Percentiles rank a stretch among this genome's conserved stretches.
Evolutionary conservation across 64 coral and sea anemone genomes (phyloP).

Genomic region (Porites lutea): DNA sequence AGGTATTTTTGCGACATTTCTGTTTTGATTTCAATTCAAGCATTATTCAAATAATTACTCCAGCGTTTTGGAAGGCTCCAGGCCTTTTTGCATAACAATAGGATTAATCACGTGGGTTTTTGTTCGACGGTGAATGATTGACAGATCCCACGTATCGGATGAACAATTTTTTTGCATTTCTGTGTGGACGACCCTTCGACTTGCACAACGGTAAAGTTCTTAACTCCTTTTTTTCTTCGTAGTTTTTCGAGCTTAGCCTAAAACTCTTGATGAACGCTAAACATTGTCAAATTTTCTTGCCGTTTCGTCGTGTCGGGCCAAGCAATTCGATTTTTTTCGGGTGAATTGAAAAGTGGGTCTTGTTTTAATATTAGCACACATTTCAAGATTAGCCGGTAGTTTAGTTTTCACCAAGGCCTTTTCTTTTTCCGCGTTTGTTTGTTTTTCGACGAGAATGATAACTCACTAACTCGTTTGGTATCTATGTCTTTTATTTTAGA

Average conservation of each 20-base stretch:
- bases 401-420: slow-evolving; percentile 38
- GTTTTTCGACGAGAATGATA: background rate
- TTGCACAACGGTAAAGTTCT: slow-evolving; percentile 41
- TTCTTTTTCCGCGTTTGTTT: slow-evolving; percentile 47
- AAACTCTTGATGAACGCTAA: slow-evolving; percentile 35
- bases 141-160: slow-evolving; percentile 49
- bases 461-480: slow-evolving; percentile 17
- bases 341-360: slow-evolving; percentile 39
- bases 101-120: slow-evolving; percentile 44
- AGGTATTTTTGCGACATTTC: slow-evolving; percentile 22
- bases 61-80: slow-evolving; percentile 35
- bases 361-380: slow-evolving; percentile 59
- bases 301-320: slow-evolving; percentile 26
- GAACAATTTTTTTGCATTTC: slow-evolving; percentile 66
- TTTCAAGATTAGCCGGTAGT: slow-evolving; percentile 31
- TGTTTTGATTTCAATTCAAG: slow-evolving; percentile 28
- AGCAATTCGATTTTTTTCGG: slow-evolving; percentile 29
- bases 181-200: slow-evolving; percentile 22
- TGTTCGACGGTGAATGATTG: slow-evolving; percentile 50
- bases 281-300: slow-evolving; percentile 28
- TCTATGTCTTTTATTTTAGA: slow-evolving; percentile 20
- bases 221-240: slow-evolving; percentile 21
- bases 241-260: background rate
- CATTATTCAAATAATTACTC: slow-evolving; percentile 47
- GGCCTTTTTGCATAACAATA: slow-evolving; percentile 43